phyloP scores from a whole-genome alignment of 1,140 invertebrate genomes.

The Sitobion miscanthi region DNA sequence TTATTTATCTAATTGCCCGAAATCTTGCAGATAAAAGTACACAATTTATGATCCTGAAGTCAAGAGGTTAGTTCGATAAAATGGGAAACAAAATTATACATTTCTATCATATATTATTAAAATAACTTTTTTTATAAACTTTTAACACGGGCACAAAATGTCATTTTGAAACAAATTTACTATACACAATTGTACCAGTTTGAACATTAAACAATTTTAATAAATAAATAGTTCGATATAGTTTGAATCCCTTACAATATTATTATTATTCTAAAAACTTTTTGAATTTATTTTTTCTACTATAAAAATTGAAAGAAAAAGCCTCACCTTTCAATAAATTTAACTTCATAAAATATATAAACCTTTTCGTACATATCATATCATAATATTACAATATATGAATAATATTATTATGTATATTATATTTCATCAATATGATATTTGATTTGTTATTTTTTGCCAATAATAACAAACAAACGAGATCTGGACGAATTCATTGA shows the following conservation, averaged over 20 bases:
- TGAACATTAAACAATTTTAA: conserved; percentile 14
- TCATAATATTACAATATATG: too few species aligned
- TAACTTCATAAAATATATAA: background rate
- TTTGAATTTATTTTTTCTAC: conserved; percentile 13
- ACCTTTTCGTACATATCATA: background rate
- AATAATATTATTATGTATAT: background rate
- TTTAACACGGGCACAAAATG: background rate
- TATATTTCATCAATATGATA: background rate
- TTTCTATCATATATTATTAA: conserved; percentile 13
- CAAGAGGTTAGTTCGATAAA: conserved; percentile 31
- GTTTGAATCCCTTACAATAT: background rate
- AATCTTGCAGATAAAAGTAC: conserved; percentile 50
- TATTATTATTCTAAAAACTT: background rate
- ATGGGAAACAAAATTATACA: background rate
- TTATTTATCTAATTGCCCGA: conserved; percentile 56
- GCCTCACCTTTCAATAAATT: background rate
- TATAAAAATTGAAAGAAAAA: background rate
- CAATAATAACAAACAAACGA: background rate
- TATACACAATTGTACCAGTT: background rate
- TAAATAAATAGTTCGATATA: background rate
- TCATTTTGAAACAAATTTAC: conserved; percentile 13
- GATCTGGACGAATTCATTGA: too few species aligned
- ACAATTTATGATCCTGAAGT: conserved; percentile 18
- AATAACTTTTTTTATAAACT: conserved; percentile 15
- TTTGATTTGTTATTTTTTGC: background rate